phyloP scores from a whole-genome alignment of 2,888 invertebrate genomes.

The Papilio gigon region DNA sequence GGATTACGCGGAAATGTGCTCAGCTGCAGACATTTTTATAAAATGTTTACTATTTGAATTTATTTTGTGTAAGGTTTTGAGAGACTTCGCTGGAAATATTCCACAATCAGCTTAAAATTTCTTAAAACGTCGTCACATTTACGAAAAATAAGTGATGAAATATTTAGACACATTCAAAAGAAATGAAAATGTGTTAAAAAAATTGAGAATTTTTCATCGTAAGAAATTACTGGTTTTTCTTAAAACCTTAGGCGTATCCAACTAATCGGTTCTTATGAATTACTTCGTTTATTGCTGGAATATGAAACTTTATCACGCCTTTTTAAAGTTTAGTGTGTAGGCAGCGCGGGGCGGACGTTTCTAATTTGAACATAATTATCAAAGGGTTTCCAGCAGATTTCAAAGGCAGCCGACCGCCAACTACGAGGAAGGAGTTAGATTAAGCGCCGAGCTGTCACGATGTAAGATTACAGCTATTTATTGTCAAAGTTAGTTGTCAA shows the following conservation, averaged over 20 bases:
- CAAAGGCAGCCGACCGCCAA: neutral
- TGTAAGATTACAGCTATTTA: conserved; percentile 29
- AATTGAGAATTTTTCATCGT: too few species aligned
- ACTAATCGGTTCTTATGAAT: too few species aligned
- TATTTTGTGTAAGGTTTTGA: conserved; percentile 12
- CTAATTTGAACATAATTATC: neutral
- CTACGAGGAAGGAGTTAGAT: conserved; percentile 3
- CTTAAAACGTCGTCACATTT: too few species aligned
- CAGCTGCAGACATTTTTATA: conserved; percentile 22
- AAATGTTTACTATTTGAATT: conserved; percentile 16
- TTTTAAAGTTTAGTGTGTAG: too few species aligned
- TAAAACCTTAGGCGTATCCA: too few species aligned
- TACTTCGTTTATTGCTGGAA: too few species aligned
- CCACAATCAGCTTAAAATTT: neutral
- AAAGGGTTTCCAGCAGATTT: conserved; percentile 1
- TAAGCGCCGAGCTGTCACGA: conserved; percentile 13
- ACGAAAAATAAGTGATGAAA: neutral
- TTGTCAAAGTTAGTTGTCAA: conserved; percentile 25
- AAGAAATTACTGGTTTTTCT: too few species aligned
- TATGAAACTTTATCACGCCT: too few species aligned
- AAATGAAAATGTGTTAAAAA: neutral
- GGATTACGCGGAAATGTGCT: conserved; percentile 28
- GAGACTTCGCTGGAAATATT: neutral
- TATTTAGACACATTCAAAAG: neutral
- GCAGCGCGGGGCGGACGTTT: too few species aligned